phyloP scores from a whole-genome alignment of 1,140 invertebrate genomes.

The Bombus impatiens region DNA sequence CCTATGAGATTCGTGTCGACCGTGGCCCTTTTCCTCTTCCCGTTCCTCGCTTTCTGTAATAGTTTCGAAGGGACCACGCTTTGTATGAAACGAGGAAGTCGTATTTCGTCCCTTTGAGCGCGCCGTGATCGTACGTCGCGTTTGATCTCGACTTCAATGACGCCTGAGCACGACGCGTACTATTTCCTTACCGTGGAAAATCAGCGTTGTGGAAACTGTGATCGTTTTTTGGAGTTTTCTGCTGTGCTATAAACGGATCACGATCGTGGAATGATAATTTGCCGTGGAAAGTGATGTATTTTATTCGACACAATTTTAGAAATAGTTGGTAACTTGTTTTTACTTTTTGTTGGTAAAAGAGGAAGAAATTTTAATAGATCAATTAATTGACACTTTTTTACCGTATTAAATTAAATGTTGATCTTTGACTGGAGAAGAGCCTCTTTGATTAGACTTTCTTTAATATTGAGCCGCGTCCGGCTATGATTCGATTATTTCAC shows the following conservation, averaged over 20 bases:
- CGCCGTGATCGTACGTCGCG: constrained; percentile 53
- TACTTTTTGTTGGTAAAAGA: not conserved
- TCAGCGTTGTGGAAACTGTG: not conserved
- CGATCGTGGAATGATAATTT: not conserved
- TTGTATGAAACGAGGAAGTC: constrained; percentile 60
- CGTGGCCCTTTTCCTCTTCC: not conserved
- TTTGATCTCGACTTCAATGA: constrained; percentile 53
- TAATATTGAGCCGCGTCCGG: too few relatives aligned
- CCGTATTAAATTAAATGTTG: too few relatives aligned
- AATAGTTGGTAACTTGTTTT: not conserved
- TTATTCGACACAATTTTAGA: not conserved
- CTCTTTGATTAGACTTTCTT: too few relatives aligned
- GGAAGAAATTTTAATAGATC: not conserved
- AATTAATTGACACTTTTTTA: too few relatives aligned
- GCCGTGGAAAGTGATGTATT: not conserved
- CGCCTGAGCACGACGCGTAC: not conserved
- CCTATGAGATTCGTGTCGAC: constrained; percentile 13
- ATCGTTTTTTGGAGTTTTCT: not conserved
- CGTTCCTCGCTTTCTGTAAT: not conserved
- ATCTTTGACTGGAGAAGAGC: too few relatives aligned
- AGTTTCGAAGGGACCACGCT: constrained; percentile 8
- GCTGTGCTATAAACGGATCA: not conserved
- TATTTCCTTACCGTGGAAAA: constrained; percentile 22
- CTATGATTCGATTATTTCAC: too few relatives aligned
- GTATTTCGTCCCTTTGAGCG: constrained; percentile 61